Base-by-base conservation (phyloP, 2,113 vertebrate genomes). In the Chiloscyllium plagiosum region DNA sequence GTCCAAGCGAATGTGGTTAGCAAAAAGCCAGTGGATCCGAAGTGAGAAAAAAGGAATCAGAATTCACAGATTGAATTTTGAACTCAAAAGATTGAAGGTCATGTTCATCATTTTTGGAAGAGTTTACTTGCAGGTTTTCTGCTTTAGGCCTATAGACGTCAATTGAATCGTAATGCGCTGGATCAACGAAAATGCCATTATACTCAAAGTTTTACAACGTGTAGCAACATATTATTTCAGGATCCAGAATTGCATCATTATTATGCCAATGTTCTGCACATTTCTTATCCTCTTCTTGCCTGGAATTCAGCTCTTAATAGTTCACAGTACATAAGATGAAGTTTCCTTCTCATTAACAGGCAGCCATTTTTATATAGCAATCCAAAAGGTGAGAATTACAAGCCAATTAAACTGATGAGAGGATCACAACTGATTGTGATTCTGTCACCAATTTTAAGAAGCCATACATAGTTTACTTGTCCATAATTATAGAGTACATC, bases 21-120 rank as follows among this genome's bases (percentile, higher is more conserved):
- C 69, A 95, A 95, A 95, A 95, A 95, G 94, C 72, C 94, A 95
- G 10, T 95, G 68, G 94, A 95, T 95, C 42, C 42, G 72, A 72
- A 95, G 72, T 95, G 6, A 90, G 87, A 90, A 29, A 90, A 90
- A 72, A 90, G 72, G 52, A 52, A 33, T 95, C 42, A 52, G 47
- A 95, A 72, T 26, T 8, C 24, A 95, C 69, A 72, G 47, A 69
- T 94, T 19, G 92, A 94, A 47, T 47, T 47, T 47, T 47, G 42
- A 94, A 37, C 26, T n/a, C 92, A 70, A 42, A 69, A 47, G 92
- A 68, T 47, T 70, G 69, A 68, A 69, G n/a, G 10, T 33, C 26
- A 87, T 29, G 15, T 56, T 61, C 87, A 61, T 65, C 29, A n/a
- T 90, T 90, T 56, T 29, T 29, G 4, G 87, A 56, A 90, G 52